Base-by-base conservation (phyloP, 2,888 invertebrate genomes). In the Lordiphosa andalusiaca region DNA sequence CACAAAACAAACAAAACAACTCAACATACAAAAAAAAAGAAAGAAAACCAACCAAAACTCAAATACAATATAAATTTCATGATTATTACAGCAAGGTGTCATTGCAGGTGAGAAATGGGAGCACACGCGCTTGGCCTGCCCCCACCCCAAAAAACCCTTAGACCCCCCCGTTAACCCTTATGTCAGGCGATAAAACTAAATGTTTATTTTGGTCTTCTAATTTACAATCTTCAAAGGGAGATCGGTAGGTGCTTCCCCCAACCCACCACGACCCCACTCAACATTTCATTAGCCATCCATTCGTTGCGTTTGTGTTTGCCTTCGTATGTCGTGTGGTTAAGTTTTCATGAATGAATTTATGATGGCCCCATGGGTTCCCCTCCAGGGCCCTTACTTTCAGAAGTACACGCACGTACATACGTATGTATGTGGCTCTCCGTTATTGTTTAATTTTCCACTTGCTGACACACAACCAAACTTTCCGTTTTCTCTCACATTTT, bases 311-410 rank as follows among this genome's bases (percentile, higher is more conserved):
- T 66, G 48, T 51, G 52, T 57, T 59, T 62, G 53, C 46, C 37
- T 23, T 47, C 39, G 38, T 16, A 25, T 39, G 55, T 63, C 49
- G 50, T 40, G 54, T 40, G 54, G 37, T 47, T 49, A 64, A 50
- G 66, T 57, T 83, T 78, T 75, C 69, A 82, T 83, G 76, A 80
- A 80, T 80, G 78, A 80, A 83, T 83, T 80, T 83, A 83, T 76
- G 71, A 70, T 65, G 73, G 72, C 55, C 50, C 46, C 65, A 54
- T 13, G 42, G 41, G 33, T 4, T 19, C 51, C 44, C 46, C 38
- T 9, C 40, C 6, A 9, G 30, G 30, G 30, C 9, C 10, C 9
- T 25, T 37, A 2, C 7, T 13, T 19, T 10, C 13, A 21, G n/a
- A 16, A 16, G 16, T 16, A 16, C 16, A 16, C 16, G 33, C 67